Evolutionary conservation across 2,888 invertebrate genomes (phyloP).

Genomic region (Anaspis maculata): DNA sequence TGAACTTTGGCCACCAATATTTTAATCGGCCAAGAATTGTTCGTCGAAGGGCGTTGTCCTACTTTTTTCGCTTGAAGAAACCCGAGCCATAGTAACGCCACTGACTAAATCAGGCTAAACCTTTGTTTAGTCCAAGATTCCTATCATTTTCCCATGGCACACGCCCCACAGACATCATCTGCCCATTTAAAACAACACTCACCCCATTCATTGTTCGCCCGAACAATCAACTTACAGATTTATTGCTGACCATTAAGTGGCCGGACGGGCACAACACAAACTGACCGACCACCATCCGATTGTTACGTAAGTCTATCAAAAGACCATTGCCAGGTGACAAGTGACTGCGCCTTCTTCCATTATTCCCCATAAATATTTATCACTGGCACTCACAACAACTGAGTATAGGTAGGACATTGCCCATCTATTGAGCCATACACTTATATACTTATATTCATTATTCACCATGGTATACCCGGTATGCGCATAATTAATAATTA

Average conservation of each 20-base stretch:
- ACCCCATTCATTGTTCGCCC: conserved; percentile 3
- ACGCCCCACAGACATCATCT: conserved; percentile 9
- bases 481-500: conserved; percentile 12
- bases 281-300: conserved; percentile 6
- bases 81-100: too few relatives aligned
- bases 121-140: too few relatives aligned
- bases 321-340: background rate
- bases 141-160: conserved; percentile 6
- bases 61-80: too few relatives aligned
- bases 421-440: background rate
- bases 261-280: too few relatives aligned
- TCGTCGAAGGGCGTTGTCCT: too few relatives aligned
- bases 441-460: background rate
- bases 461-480: background rate
- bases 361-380: too few relatives aligned
- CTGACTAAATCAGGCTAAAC: too few relatives aligned
- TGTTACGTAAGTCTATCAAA: conserved; percentile 6
- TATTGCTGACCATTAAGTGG: conserved; percentile 6
- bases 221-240: conserved; percentile 4
- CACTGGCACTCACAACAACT: too few relatives aligned
- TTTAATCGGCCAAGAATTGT: too few relatives aligned
- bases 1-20: too few relatives aligned
- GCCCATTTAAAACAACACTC: conserved; percentile 9
- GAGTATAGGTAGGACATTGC: too few relatives aligned
- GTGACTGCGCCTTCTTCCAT: too few relatives aligned